These are phyloP conservation scores for Homalodisca vitripennis DNA, from an alignment of 1,140 invertebrate genomes.

Conservation along the genomic window DNA sequence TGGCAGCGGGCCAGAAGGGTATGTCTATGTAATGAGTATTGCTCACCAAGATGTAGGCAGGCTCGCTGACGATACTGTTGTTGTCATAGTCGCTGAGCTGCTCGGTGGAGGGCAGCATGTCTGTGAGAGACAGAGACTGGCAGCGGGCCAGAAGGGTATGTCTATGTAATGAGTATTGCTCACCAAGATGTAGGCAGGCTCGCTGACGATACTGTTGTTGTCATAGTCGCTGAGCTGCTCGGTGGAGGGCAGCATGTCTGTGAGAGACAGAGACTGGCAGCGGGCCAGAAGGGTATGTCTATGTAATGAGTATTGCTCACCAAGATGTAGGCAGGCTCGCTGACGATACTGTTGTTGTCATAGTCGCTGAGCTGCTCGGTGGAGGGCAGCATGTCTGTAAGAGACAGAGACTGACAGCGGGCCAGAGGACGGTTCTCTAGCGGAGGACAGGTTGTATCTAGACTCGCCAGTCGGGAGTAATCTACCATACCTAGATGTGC, in stretches of 20 bases:
- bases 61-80: conserved; percentile 80
- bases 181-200: conserved; percentile 58
- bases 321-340: conserved; percentile 63
- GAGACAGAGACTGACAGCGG: conserved; percentile 64
- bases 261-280: conserved; percentile 67
- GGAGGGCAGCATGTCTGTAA: conserved; percentile 62
- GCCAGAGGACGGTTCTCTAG: conserved; percentile 46
- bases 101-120: conserved; percentile 53
- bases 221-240: conserved; percentile 36
- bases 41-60: conserved; percentile 51
- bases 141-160: conserved; percentile 52
- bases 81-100: conserved; percentile 37
- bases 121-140: conserved; percentile 68
- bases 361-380: conserved; percentile 32
- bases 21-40: no score
- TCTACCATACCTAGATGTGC: not conserved
- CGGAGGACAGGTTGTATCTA: not conserved
- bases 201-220: conserved; percentile 75
- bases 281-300: conserved; percentile 48
- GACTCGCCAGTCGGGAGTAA: conserved; percentile 3
- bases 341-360: conserved; percentile 69
- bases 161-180: no score
- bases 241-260: conserved; percentile 56
- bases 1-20: conserved; percentile 57
- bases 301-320: no score